phyloP scores from a whole-genome alignment of 2,113 vertebrate species.

The Varanus salvator region DNA sequence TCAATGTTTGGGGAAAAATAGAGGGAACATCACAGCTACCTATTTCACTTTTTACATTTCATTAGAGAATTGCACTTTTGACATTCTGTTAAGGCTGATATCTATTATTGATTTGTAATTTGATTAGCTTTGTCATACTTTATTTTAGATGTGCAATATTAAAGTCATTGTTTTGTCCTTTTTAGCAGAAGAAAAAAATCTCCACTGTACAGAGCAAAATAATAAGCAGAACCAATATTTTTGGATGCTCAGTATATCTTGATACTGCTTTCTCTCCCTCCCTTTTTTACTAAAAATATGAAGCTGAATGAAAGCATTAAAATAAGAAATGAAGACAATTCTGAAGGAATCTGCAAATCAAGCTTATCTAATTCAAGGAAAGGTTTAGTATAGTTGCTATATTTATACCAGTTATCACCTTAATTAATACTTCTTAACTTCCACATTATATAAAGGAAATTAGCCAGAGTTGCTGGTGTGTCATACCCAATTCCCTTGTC shows the following conservation, averaged over 20 bases:
- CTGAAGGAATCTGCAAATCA: constrained; percentile 35
- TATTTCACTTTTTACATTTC: not conserved
- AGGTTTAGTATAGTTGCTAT: not conserved
- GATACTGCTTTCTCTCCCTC: constrained; percentile 58
- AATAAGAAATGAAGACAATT: constrained; percentile 37
- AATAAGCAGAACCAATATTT: constrained; percentile 54
- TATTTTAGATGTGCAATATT: constrained; percentile 52
- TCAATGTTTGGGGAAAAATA: not conserved
- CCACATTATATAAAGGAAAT: constrained; percentile 32
- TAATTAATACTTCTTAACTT: not conserved
- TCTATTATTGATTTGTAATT: constrained; percentile 55
- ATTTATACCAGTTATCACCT: constrained; percentile 18
- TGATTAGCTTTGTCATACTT: constrained; percentile 50
- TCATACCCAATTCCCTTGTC: not conserved
- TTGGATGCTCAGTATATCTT: constrained; percentile 43
- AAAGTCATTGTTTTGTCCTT: constrained; percentile 57
- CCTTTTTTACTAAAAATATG: constrained; percentile 21
- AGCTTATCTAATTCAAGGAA: constrained; percentile 6
- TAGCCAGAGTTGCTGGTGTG: constrained; percentile 20
- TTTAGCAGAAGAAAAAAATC: constrained; percentile 47
- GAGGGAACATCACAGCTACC: not conserved
- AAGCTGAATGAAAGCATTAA: not conserved
- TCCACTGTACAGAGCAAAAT: constrained; percentile 54
- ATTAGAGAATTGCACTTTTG: not conserved
- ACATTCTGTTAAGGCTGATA: constrained; percentile 49